Conservation (phyloP, 2,797 vertebrate genomes). For the Acanthornis magna region DNA sequence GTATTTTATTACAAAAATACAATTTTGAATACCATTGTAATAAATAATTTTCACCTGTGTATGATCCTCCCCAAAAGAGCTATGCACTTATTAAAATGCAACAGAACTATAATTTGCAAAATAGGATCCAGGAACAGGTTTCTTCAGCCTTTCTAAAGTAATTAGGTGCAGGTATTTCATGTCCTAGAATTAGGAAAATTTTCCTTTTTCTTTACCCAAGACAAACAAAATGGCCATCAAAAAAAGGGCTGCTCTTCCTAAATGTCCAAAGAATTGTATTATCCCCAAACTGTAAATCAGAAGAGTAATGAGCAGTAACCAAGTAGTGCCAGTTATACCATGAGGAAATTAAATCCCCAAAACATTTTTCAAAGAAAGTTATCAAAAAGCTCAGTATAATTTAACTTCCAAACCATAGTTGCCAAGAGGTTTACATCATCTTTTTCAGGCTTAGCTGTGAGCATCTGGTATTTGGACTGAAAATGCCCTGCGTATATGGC, state of each 20-base stretch:
- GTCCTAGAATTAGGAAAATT: not conserved
- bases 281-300: not conserved
- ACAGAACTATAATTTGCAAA: not conserved
- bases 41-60: not conserved
- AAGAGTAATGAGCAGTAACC: not conserved
- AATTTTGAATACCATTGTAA: not conserved
- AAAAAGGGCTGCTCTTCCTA: not conserved
- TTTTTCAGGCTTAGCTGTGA: not conserved
- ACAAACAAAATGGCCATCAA: not conserved
- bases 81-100: not conserved
- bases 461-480: not conserved
- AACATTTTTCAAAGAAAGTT: not conserved
- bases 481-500: not conserved
- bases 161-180: not conserved
- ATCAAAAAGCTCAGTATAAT: not conserved
- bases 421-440: not conserved
- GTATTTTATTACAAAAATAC: conserved; percentile 21
- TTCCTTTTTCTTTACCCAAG: not conserved
- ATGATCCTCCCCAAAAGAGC: not conserved
- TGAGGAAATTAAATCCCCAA: not conserved
- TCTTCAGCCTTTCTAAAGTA: not conserved
- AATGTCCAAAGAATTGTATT: not conserved
- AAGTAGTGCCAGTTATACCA: not conserved
- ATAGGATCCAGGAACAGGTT: not conserved
- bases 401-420: not conserved